Evolutionary conservation across 2,797 vertebrate species (phyloP), one percentile per base, ranked within the genome.

Genomic region (Syndactyla subalaris): DNA sequence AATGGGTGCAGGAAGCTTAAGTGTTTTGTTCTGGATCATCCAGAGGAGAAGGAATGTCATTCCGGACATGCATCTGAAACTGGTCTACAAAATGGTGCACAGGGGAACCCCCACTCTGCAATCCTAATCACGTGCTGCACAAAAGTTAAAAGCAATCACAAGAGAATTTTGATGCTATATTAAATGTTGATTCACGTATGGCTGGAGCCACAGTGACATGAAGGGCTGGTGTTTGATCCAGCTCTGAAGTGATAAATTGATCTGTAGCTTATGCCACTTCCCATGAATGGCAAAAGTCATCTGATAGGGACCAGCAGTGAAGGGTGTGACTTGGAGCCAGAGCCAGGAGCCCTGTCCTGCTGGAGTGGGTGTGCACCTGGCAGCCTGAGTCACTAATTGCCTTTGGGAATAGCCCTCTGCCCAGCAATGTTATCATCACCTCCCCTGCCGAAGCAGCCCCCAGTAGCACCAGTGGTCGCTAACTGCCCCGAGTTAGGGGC

Each of bases 111-210:
- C 16, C 0, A 1, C 21, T 27, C 52, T 72, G 38, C 8, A 2
- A 23, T 15, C 51, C 38, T 18, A 43, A 51, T 14, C 23, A 23
- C n/a, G 13, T 6, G 0, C 34, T 12, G 41, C 0, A 0, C 32
- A 8, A 2, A 68, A 83, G 62, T 72, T 85, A 48, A 82, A 89
- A 92, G 75, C 41, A 46, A 59, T 23, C 2, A 2, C 12, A 16
- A 19, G 94, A 83, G 80, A 76, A 32, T 67, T 85, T 85, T 96
- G 79, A 93, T 94, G 77, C 88, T 17, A 2, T 85, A 34, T 81
- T 84, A 93, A 97, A 61, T 92, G 83, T 91, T 94, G 89, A 90
- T 88, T 95, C 83, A 43, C 6, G 4, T 70, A 36, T 36, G 66
- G 34, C 67, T 92, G 92, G 85, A 93, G 83, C 85, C 38, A 0